Conservation (phyloP, 2,797 vertebrate genomes). For the Chloroceryle amazona region DNA sequence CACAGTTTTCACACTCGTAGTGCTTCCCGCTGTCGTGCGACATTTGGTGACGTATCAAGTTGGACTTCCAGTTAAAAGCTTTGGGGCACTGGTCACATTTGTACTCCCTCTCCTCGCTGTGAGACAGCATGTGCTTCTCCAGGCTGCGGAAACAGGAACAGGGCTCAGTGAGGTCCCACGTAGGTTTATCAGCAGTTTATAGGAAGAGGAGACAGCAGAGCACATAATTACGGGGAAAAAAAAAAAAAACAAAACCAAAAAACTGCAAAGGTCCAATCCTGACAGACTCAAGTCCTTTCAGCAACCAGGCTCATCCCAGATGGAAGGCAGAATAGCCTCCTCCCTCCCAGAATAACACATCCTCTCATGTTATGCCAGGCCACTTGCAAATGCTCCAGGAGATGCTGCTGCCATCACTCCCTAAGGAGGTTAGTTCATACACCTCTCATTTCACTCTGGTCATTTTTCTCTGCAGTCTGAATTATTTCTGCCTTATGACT, state of each 20-base stretch:
- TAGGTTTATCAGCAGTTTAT: background rate
- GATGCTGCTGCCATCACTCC: background rate
- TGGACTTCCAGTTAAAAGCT: slow-evolving; percentile 99
- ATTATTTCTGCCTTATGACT: slow-evolving; percentile 33
- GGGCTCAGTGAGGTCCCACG: background rate
- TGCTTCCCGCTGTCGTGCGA: slow-evolving; percentile 99
- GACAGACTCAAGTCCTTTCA: background rate
- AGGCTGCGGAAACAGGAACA: slow-evolving; percentile 84
- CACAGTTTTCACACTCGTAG: slow-evolving; percentile 99
- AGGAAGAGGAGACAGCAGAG: background rate
- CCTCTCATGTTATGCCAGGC: background rate
- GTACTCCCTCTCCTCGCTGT: slow-evolving; percentile 97
- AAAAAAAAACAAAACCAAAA: too few species aligned
- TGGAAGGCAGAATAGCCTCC: background rate
- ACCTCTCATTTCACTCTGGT: slow-evolving; percentile 11
- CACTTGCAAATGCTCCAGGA: slow-evolving; percentile 19
- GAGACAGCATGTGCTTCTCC: slow-evolving; percentile 94
- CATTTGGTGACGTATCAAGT: slow-evolving; percentile 99
- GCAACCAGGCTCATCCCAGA: background rate
- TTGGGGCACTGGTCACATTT: slow-evolving; percentile 99
- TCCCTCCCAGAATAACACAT: background rate
- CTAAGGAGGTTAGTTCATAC: slow-evolving; percentile 11
- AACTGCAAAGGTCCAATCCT: background rate
- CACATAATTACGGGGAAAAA: background rate
- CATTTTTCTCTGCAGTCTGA: slow-evolving; percentile 23